Evolutionary conservation across 64 coral and sea anemone species (phyloP), one percentile per base, ranked within the genome.

Genomic region (Hydrozoanthus tunicans): DNA sequence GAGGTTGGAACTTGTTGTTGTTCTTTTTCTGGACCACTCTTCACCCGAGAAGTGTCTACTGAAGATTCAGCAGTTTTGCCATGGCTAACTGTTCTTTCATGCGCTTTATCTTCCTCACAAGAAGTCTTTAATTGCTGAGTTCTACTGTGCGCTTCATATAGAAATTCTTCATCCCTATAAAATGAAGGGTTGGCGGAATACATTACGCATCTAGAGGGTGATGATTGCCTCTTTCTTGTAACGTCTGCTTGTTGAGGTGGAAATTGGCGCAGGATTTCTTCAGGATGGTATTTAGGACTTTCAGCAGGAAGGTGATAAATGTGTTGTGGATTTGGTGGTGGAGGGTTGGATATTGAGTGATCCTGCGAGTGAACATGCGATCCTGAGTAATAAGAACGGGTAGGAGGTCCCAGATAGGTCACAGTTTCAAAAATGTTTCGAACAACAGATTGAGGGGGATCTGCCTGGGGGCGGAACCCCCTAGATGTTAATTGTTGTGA

Each of bases 401-500:
- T 51, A 9, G 69, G 11, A 25, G 86, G 89, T 80, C 58, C 88
- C 20, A 94, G 24, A 23, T 94, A 94, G 8, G 60, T 90, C 55
- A 81, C 90, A 62, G 95, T 97, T 57, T 92, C 92, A 88, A 97
- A 88, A 70, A 94, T 97, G 60, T 91, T 94, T 58, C 95, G 90
- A 20, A 94, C 90, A 80, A 94, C 58, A 27, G 81, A 53, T 64
- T 59, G 82, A 51, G 66, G 55, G 65, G 70, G 59, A 51, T 62
- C 58, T 70, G 65, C 14, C 52, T 59, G 25, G 6, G 17, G 57
- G 52, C 67, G 52, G 17, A 90, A 52, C 32, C 65, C 74, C 89
- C 86, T 77, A 43, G 23, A 12, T 55, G 59, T 15, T 59, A 27
- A 8, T 64, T 66, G 69, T 13, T 51, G 8, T 17, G 81, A 12